phyloP scores from a whole-genome alignment of 2,888 invertebrate species.

The Habroteleia sp. region DNA sequence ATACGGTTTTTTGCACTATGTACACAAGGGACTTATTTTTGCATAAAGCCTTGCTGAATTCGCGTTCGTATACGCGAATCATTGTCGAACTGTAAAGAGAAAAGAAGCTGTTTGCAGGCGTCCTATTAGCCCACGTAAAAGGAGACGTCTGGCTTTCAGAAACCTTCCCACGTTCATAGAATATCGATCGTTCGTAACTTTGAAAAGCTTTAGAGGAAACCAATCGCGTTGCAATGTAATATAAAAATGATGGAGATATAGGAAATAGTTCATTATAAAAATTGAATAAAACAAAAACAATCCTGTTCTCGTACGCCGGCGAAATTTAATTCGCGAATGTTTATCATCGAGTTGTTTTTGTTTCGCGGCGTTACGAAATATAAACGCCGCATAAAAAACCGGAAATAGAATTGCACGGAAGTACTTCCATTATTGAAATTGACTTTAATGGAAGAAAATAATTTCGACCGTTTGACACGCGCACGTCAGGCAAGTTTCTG shows the following conservation, averaged over 20 bases:
- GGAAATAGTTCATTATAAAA: conserved; percentile 32
- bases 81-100: conserved; percentile 54
- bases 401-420: conserved; percentile 1
- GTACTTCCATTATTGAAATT: conserved; percentile 26
- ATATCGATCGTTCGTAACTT: conserved; percentile 50
- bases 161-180: conserved; percentile 56
- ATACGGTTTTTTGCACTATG: conserved; percentile 11
- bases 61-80: conserved; percentile 46
- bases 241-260: conserved; percentile 13
- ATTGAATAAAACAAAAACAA: conserved; percentile 44
- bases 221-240: conserved; percentile 34
- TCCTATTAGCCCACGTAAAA: conserved; percentile 54
- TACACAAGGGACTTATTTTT: conserved; percentile 40
- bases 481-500: no score
- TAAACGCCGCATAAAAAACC: not conserved
- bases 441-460: conserved; percentile 12
- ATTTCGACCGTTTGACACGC: not conserved
- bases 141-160: conserved; percentile 57
- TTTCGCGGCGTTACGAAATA: conserved; percentile 12
- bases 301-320: not conserved
- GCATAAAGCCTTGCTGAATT: conserved; percentile 38
- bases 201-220: conserved; percentile 48
- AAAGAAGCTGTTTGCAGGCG: conserved; percentile 54
- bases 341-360: conserved; percentile 16
- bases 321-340: conserved; percentile 24